Base-by-base conservation (phyloP, 2,113 vertebrate species). In the Barbus barbus region DNA sequence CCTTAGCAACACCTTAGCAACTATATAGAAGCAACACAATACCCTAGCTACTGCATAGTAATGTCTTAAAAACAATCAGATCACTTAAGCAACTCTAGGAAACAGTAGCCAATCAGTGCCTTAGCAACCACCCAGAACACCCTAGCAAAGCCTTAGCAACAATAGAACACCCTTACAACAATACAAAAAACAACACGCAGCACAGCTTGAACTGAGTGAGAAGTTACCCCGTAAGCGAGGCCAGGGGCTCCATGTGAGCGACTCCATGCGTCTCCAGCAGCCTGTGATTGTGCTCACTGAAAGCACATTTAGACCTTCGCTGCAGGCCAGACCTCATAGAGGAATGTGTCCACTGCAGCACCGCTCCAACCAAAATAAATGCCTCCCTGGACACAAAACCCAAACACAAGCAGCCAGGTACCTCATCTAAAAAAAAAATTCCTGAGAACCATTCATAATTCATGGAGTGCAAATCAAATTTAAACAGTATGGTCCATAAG, bases 261-360 rank as follows among this genome's bases (percentile, higher is more conserved):
- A 48, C 28, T 18, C n/a, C 12, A 16, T 33, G 14, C 12, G 2
- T 74, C 24, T 48, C 72, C 72, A 26, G 24, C 12, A 36, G 33
- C 14, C n/a, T 14, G 72, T 48, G 72, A 48, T 74, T 74, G n/a
- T 48, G 8, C 2, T 28, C 8, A 3, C 71, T 74, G 36, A 18
- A 48, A 74, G 12, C 14, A 74, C 72, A 48, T 28, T 74, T 44
- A 72, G 69, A 72, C 33, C 22, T 0, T 44, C 22, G 5, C 69
- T 44, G 69, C 69, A 28, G 24, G 48, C 44, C 72, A 48, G 44
- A 51, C 72, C 72, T 51, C 72, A 51, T 8, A 74, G 41, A 48
- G 41, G 72, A 74, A 48, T 48, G 72, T 74, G 72, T 74, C 44
- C 72, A 46, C 22, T 22, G 51, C 18, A 56, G 51, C 51, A 26